phyloP scores from a whole-genome alignment of 2,888 invertebrate species.

The Colostygia pectinataria region DNA sequence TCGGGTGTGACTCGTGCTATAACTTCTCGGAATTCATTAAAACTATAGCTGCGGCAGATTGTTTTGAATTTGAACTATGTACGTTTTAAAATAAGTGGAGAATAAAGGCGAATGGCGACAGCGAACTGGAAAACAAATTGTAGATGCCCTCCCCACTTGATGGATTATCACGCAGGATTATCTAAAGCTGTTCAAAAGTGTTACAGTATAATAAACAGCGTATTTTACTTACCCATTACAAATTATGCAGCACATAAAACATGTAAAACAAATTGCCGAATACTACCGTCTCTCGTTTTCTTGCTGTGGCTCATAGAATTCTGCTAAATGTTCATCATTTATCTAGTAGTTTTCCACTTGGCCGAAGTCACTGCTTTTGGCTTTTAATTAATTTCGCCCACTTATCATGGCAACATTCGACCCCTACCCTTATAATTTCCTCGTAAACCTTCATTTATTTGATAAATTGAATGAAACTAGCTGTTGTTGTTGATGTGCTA shows the following conservation, averaged over 20 bases:
- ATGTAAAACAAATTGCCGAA: constrained; percentile 3
- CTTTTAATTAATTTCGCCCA: constrained; percentile 44
- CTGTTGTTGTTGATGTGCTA: constrained; percentile 3
- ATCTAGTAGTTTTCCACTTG: constrained; percentile 47
- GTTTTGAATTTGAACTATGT: constrained; percentile 27
- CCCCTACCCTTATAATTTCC: constrained; percentile 28
- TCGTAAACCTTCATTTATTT: constrained; percentile 28
- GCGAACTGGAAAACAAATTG: not conserved
- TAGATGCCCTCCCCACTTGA: too few relatives aligned
- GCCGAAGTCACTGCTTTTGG: constrained; percentile 35
- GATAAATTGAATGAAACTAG: constrained; percentile 18
- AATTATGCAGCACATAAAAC: not conserved
- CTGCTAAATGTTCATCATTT: constrained; percentile 45
- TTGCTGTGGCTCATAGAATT: constrained; percentile 27
- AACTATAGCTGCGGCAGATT: constrained; percentile 39
- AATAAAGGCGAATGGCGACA: not conserved
- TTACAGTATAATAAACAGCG: too few relatives aligned
- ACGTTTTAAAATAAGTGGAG: not conserved
- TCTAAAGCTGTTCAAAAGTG: too few relatives aligned
- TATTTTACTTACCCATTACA: too few relatives aligned
- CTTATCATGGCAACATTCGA: constrained; percentile 40
- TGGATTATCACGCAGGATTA: too few relatives aligned
- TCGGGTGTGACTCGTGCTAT: constrained; percentile 25
- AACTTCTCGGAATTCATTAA: constrained; percentile 46
- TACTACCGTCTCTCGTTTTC: constrained; percentile 16